A percentile compares a stretch with the other conserved stretches of the same genome.
Evolutionary conservation across 2,113 vertebrate genomes (phyloP).

Genomic region (Nesogale talazaci): DNA sequence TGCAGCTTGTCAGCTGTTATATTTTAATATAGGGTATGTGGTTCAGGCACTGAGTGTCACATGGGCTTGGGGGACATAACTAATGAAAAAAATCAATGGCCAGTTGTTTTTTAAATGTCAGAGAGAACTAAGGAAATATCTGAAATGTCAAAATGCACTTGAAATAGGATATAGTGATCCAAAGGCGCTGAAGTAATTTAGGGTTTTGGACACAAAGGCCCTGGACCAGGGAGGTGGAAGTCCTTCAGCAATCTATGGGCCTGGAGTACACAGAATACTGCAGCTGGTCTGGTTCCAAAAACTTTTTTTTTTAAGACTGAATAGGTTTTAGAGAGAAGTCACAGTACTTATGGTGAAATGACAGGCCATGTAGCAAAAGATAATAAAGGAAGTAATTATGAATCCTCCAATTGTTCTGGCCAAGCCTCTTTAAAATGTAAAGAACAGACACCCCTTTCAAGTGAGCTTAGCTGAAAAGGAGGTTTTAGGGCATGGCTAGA

Average conservation of each 20-base stretch:
- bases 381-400: not conserved
- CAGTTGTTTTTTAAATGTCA: conserved; percentile 79
- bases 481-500: not conserved
- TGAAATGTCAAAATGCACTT: conserved; percentile 79
- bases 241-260: conserved; percentile 24
- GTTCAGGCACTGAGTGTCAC: conserved; percentile 22
- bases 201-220: conserved; percentile 54
- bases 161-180: conserved; percentile 71
- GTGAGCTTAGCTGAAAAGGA: not conserved
- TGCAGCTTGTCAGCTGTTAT: conserved; percentile 60
- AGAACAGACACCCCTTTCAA: not conserved
- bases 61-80: conserved; percentile 61
- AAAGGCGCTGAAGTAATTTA: conserved; percentile 76
- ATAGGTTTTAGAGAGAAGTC: not conserved
- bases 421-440: not conserved
- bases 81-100: conserved; percentile 78
- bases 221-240: not conserved
- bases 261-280: not conserved
- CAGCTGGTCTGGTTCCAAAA: not conserved
- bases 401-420: not conserved
- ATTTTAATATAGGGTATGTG: conserved; percentile 46
- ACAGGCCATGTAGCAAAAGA: not conserved
- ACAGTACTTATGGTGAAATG: not conserved
- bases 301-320: not conserved
- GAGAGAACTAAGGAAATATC: conserved; percentile 73